Evolutionary conservation across 1,140 invertebrate species (phyloP).

Genomic region (Cardiocondyla obscurior): DNA sequence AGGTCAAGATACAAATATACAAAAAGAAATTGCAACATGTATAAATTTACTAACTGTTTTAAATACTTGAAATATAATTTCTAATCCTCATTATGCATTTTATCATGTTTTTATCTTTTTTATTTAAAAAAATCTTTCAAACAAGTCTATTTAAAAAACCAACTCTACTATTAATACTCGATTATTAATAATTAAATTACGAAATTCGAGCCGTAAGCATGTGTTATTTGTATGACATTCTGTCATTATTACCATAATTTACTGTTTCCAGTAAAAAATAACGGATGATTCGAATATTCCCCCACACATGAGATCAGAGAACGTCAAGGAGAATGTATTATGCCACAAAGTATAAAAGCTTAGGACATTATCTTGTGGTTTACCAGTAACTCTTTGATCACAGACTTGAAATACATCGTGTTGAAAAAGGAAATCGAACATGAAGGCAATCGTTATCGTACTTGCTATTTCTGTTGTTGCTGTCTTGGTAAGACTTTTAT

Average conservation of each 20-base stretch:
- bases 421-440: constrained; percentile 24
- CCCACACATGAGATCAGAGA: not conserved
- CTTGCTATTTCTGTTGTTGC: constrained; percentile 68
- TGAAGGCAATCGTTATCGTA: constrained; percentile 65
- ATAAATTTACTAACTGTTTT: no score
- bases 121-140: not conserved
- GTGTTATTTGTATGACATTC: not conserved
- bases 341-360: constrained; percentile 60
- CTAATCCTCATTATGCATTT: no score
- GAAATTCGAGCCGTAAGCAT: not conserved
- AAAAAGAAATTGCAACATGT: no score
- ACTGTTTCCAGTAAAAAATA: not conserved
- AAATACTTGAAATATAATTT: no score
- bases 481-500: constrained; percentile 57
- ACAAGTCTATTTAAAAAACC: not conserved
- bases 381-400: constrained; percentile 41
- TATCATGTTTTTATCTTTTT: not conserved
- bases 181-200: not conserved
- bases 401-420: not conserved
- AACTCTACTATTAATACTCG: not conserved
- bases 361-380: not conserved
- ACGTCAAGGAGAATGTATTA: not conserved
- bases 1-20: no score
- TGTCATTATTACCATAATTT: not conserved
- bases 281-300: not conserved